Evolutionary conservation across 1,140 invertebrate species (phyloP), one percentile per base, ranked within the genome.

Genomic region (Chironomus tepperi): DNA sequence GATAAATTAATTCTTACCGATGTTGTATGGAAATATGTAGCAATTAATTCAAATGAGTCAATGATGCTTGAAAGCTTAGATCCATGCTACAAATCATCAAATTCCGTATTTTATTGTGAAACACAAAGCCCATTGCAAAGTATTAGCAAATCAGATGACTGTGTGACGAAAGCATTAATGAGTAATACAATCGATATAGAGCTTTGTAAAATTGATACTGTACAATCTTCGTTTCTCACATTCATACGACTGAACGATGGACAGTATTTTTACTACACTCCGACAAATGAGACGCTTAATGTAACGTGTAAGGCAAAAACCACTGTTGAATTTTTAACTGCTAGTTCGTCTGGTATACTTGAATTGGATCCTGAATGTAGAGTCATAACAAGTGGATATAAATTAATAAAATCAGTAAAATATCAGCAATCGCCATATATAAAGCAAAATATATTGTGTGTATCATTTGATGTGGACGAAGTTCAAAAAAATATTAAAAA

Each of bases 241-340:
- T 57, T 57, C n/a, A 57, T 57, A n/a, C 47, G 47, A n/a, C 47
- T 57, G 47, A 57, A n/a, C n/a, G 47, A 57, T 57, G 47, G 47
- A 57, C 47, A 57, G 47, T 57, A 57, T 57, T 57, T 57, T 57
- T 57, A 57, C n/a, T 57, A 57, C 47, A 57, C 47, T 57, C 47
- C 47, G n/a, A 12, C 12, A 57, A n/a, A n/a, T n/a, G 47, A 57
- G 47, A 57, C 47, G 47, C 47, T 57, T n/a, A 57, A 57, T 15
- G n/a, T 57, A n/a, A 57, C 47, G 12, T 57, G 47, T n/a, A 57
- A 57, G 12, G 47, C 12, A 57, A n/a, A n/a, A n/a, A 57, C 47
- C n/a, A 57, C 9, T n/a, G 15, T 57, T 57, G 47, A 57, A 57
- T 57, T 34, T 34, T 34, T 57, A 57, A 15, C 7, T n/a, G 47